Percentiles rank a stretch among this genome's conserved stretches.
These are phyloP conservation scores for Drosophila sp. DNA, from an alignment of 1,140 invertebrate species.

Conservation along the genomic window DNA sequence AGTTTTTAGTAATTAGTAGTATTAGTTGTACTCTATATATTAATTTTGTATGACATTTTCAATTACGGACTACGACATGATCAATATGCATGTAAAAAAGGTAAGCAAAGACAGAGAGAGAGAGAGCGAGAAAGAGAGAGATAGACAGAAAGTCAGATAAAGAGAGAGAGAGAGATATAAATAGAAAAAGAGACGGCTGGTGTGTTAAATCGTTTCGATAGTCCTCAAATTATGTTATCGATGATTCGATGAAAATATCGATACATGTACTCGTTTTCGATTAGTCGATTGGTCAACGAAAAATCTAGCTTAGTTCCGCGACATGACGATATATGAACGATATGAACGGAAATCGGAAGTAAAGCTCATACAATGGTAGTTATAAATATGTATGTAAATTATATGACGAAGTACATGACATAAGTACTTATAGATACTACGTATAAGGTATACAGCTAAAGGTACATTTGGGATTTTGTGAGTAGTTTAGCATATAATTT, in stretches of 20 bases:
- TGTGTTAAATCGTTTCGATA: slow-evolving; percentile 11
- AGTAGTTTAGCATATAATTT: slow-evolving; percentile 25
- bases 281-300: too few species aligned
- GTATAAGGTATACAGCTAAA: slow-evolving; percentile 30
- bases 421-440: slow-evolving; percentile 36
- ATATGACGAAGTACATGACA: slow-evolving; percentile 40
- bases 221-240: neutral
- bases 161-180: slow-evolving; percentile 8
- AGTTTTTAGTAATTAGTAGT: neutral
- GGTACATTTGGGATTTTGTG: slow-evolving; percentile 30
- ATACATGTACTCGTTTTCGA: too few species aligned
- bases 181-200: neutral
- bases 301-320: slow-evolving; percentile 1
- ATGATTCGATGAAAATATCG: neutral
- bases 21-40: slow-evolving; percentile 36
- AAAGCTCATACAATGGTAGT: slow-evolving; percentile 23
- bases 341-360: slow-evolving; percentile 16
- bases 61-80: slow-evolving; percentile 65
- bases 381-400: slow-evolving; percentile 12
- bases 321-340: slow-evolving; percentile 20
- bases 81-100: slow-evolving; percentile 55
- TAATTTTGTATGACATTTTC: slow-evolving; percentile 53
- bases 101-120: slow-evolving; percentile 10
- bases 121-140: slow-evolving; percentile 10
- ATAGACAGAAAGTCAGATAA: slow-evolving; percentile 5